phyloP scores from a whole-genome alignment of 2,888 invertebrate species.

The Orchesella flavescens region DNA sequence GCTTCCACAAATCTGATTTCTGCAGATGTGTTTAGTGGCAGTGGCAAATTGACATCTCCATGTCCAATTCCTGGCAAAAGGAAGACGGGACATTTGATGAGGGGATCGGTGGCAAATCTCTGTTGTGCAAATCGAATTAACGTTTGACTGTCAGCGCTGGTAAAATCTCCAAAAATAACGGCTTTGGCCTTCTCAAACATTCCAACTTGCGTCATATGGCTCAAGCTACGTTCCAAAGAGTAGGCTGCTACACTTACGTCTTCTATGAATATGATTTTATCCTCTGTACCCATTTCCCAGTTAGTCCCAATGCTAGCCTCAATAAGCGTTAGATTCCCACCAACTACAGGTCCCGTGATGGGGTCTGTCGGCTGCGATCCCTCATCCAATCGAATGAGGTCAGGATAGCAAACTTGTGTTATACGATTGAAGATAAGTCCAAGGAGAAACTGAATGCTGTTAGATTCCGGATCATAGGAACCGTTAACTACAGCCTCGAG shows the following conservation, averaged over 20 bases:
- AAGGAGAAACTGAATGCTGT: constrained; percentile 36
- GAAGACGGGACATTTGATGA: constrained; percentile 55
- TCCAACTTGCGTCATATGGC: constrained; percentile 62
- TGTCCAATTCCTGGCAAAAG: constrained; percentile 60
- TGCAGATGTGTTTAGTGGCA: constrained; percentile 57
- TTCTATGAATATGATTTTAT: constrained; percentile 62
- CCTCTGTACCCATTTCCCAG: constrained; percentile 51
- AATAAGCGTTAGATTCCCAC: constrained; percentile 61
- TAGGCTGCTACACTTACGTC: constrained; percentile 61
- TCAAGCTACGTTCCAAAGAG: constrained; percentile 58
- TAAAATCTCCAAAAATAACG: constrained; percentile 67
- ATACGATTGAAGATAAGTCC: constrained; percentile 45
- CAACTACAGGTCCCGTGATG: constrained; percentile 49
- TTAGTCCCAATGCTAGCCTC: constrained; percentile 60
- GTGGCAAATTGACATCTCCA: constrained; percentile 54
- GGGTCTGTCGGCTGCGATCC: constrained; percentile 11
- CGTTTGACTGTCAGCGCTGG: constrained; percentile 40
- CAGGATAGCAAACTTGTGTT: constrained; percentile 41
- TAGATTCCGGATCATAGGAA: constrained; percentile 47
- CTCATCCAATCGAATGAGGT: constrained; percentile 48
- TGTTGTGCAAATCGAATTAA: constrained; percentile 50
- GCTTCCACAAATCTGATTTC: constrained; percentile 28
- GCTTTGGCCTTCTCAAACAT: constrained; percentile 47
- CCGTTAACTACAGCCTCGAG: constrained; percentile 63
- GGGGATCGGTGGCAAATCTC: constrained; percentile 54